Evolutionary conservation across 2,113 vertebrate species (phyloP), one percentile per base, ranked within the genome.

Genomic region (Oreochromis tanganicae): DNA sequence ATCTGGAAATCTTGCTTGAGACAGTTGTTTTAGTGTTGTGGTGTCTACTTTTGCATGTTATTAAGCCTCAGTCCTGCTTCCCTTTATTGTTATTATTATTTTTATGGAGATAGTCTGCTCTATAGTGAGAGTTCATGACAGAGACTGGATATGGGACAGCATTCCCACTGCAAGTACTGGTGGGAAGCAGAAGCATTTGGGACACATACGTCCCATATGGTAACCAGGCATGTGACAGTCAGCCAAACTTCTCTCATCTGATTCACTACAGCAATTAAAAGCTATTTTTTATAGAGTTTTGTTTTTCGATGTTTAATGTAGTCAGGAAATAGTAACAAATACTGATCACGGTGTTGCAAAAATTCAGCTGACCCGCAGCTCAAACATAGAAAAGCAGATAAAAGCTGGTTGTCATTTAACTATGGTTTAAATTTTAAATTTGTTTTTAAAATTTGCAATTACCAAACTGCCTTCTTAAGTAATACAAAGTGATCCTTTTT

Each of bases 81-180:
- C 48, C 81, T 73, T 73, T 46, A 73, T 52, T 80, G 19, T 55
- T 84, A 34, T 83, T 81, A 5, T 78, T 32, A 32, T 32, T 5
- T 78, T 85, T 81, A 91, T 89, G 63, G 85, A 86, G 73, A 21
- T 81, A 81, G 71, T 7, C 46, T 66, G 75, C 83, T 19, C 78
- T 68, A 48, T 59, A 82, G 80, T 36, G 86, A 80, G 56, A 80
- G 68, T 57, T 80, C 87, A 90, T 27, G 71, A 63, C 88, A 79
- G 86, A 43, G 79, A 17, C 78, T 85, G 80, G 83, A 59, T 83
- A 16, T 80, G 88, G 83, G 80, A 81, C 29, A 90, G 55, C 55
- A n/a, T 81, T 89, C 81, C 85, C 85, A 78, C 32, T 6, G 24
- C 87, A 89, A 85, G 88, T 82, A 87, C 71, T 85, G 83, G 63